Evolutionary conservation across 2,888 invertebrate species (phyloP), one percentile per base, ranked within the genome.

Genomic region (Eristalis intricaria): DNA sequence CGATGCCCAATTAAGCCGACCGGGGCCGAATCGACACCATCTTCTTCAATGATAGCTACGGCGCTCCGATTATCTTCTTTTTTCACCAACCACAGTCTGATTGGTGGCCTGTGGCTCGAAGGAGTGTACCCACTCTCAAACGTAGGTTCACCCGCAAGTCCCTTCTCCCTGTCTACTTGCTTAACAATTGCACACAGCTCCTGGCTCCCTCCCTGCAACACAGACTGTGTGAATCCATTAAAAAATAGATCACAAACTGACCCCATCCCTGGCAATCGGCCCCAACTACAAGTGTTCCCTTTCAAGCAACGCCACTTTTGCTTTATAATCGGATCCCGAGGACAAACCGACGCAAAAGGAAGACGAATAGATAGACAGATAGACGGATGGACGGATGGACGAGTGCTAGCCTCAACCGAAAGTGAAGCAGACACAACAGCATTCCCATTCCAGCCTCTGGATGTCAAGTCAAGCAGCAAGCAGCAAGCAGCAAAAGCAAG

Each of bases 371-470:
- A 86, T 66, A 78, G 66, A 78, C 75, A 75, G 82, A 83, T 82
- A 75, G 86, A 86, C 83, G 71, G 75, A 79, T 87, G 78, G 86
- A 86, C 83, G 71, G 75, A 79, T 87, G 78, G 71, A 76, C 71
- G 19, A 75, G 63, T 23, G 13, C 26, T 50, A 50, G 50, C 5
- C 50, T 19, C 50, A 50, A 50, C 60, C 32, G 79, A 83, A 84
- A 84, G 75, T 87, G 73, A 79, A 86, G 50, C 79, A 63, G 73
- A 69, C 84, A 40, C 22, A 69, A 65, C 43, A 50, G 50, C 50
- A 19, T 10, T 50, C 50, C 50, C 50, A 50, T 50, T 50, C 50
- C 50, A 8, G 50, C 50, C 19, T 50, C 19, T 50, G 50, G 19
- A 2, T 50, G 50, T 50, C 50, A 50, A 8, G 19, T 19, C 7